A percentile compares a stretch with the other conserved stretches of the same genome.
Conservation (phyloP, 2,113 vertebrate genomes). For the Jaculus jaculus region DNA sequence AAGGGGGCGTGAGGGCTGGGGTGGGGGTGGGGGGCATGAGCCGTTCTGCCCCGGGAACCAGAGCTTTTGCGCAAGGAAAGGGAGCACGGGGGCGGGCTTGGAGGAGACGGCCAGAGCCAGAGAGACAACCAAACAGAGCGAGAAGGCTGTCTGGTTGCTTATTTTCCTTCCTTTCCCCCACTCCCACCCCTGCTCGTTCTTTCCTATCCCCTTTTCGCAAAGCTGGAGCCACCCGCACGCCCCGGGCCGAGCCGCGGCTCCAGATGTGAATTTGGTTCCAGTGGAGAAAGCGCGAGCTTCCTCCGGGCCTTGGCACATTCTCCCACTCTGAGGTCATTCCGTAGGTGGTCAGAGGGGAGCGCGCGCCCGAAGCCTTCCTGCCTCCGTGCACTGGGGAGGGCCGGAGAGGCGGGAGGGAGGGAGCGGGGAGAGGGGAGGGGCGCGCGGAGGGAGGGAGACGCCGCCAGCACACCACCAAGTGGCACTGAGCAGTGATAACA, state of each 20-base stretch:
- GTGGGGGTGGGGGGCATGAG: not conserved
- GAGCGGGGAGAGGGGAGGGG: slow-evolving; percentile 24
- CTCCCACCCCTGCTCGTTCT: not conserved
- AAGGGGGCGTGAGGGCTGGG: not conserved
- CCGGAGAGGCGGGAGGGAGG: slow-evolving; percentile 56
- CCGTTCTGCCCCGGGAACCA: not conserved
- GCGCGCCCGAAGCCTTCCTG: slow-evolving; percentile 80
- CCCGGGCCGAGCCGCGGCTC: slow-evolving; percentile 52
- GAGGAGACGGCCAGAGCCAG: slow-evolving; percentile 18
- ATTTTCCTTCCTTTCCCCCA: too few species aligned
- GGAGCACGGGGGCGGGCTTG: not conserved
- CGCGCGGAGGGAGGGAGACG: slow-evolving; percentile 72
- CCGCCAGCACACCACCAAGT: slow-evolving; percentile 93
- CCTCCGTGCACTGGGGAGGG: slow-evolving; percentile 87
- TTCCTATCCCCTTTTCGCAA: slow-evolving; percentile 9
- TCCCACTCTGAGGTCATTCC: slow-evolving; percentile 80
- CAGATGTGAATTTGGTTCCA: slow-evolving; percentile 52
- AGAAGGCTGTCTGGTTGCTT: slow-evolving; percentile 19
- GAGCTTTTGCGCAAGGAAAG: not conserved
- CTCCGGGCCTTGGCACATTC: slow-evolving; percentile 62
- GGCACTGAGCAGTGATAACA: slow-evolving; percentile 92
- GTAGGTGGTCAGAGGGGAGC: slow-evolving; percentile 80
- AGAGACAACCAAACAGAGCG: not conserved
- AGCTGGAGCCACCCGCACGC: slow-evolving; percentile 55
- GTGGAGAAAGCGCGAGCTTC: slow-evolving; percentile 41